Conservation (phyloP, 2,888 invertebrate species). For the Enchytraeus crypticus region DNA sequence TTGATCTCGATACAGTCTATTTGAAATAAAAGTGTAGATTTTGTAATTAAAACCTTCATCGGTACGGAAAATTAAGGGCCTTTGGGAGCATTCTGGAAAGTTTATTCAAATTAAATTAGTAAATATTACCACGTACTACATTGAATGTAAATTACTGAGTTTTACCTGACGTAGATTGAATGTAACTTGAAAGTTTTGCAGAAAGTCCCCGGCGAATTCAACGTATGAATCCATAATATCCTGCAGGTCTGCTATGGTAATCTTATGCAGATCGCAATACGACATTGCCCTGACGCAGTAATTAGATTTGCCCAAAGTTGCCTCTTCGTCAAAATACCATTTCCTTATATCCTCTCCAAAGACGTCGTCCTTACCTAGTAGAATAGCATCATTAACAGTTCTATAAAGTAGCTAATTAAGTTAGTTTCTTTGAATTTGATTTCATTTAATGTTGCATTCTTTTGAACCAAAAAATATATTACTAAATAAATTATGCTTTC, state of each 20-base stretch:
- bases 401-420: not conserved
- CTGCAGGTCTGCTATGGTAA: conserved; percentile 41
- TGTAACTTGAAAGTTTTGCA: conserved; percentile 41
- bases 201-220: conserved; percentile 45
- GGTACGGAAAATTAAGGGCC: no score
- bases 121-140: no score
- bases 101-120: no score
- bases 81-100: no score
- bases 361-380: conserved; percentile 46
- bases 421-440: not conserved
- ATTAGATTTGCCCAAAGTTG: conserved; percentile 40
- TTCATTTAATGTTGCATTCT: no score
- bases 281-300: conserved; percentile 46
- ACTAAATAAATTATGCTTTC: not conserved
- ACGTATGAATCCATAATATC: conserved; percentile 46
- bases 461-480: not conserved
- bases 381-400: not conserved
- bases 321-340: conserved; percentile 7
- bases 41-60: no score
- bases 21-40: no score
- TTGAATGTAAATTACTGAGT: no score
- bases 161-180: conserved; percentile 45
- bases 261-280: conserved; percentile 48
- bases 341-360: conserved; percentile 43
- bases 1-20: no score